A percentile compares a stretch with the other conserved stretches of the same genome.
phyloP scores from a whole-genome alignment of 2,797 vertebrate species.

The Loriculus beryllinus region DNA sequence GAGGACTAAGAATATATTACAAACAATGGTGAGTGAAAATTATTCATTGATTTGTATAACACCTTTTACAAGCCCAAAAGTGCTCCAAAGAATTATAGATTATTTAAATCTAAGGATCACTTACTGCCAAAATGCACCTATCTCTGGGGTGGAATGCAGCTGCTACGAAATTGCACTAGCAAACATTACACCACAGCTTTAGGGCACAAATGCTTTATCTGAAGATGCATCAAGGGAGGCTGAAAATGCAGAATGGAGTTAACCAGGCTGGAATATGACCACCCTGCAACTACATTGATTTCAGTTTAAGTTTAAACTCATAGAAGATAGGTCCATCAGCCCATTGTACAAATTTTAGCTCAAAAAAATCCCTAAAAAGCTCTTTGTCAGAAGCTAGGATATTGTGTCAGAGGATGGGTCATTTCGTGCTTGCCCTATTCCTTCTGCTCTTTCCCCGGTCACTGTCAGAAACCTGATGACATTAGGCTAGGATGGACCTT shows the following conservation, averaged over 20 bases:
- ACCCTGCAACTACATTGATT: background rate
- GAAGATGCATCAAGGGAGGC: slow-evolving; percentile 32
- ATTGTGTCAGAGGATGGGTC: background rate
- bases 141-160: slow-evolving; percentile 30
- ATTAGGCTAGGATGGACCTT: background rate
- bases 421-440: background rate
- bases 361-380: background rate
- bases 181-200: background rate
- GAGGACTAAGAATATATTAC: slow-evolving; percentile 73
- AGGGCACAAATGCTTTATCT: slow-evolving; percentile 37
- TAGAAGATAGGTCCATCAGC: background rate
- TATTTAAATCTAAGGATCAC: slow-evolving; percentile 43
- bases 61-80: slow-evolving; percentile 73
- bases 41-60: slow-evolving; percentile 77
- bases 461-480: background rate
- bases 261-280: slow-evolving; percentile 32
- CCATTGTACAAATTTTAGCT: slow-evolving; percentile 18
- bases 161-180: slow-evolving; percentile 12
- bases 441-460: background rate
- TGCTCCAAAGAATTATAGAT: slow-evolving; percentile 72
- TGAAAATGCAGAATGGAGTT: slow-evolving; percentile 51
- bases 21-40: slow-evolving; percentile 75
- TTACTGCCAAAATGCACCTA: slow-evolving; percentile 15
- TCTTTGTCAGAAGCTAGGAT: background rate
- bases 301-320: slow-evolving; percentile 26